phyloP scores from a whole-genome alignment of 2,113 vertebrate genomes.

The Heliornis fulica region DNA sequence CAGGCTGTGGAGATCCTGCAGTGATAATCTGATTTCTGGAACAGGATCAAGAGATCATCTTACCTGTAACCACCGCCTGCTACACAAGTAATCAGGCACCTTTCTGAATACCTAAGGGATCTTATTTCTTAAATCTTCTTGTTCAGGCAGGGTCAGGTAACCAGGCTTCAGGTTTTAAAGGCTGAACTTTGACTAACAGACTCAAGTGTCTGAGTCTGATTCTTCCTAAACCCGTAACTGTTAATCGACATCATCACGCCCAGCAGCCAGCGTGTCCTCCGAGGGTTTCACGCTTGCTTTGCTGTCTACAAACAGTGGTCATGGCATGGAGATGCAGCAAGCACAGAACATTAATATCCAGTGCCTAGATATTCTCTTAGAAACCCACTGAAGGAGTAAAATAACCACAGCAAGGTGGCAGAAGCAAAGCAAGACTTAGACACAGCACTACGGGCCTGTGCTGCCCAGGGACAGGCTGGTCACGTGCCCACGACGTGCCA shows the following conservation, averaged over 20 bases:
- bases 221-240: background rate
- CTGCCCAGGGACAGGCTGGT: background rate
- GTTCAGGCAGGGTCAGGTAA: background rate
- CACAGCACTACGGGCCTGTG: fast-evolving
- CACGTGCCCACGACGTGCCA: background rate
- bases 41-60: background rate
- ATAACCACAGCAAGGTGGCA: background rate
- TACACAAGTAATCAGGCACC: background rate
- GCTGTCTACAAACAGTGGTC: background rate
- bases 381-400: background rate
- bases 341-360: background rate
- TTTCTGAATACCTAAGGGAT: background rate
- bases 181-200: slow-evolving; percentile 1
- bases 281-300: background rate
- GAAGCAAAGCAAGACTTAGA: background rate
- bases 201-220: background rate
- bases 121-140: background rate
- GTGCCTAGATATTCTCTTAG: background rate
- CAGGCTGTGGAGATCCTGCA: background rate
- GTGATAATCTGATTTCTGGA: background rate
- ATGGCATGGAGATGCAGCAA: background rate
- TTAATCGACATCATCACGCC: background rate
- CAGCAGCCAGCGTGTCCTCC: background rate
- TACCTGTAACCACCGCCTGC: background rate
- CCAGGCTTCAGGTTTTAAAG: background rate